A percentile compares a stretch with the other conserved stretches of the same genome.
Conservation (phyloP, 2,113 vertebrate species). For the Stegostoma tigrinum region DNA sequence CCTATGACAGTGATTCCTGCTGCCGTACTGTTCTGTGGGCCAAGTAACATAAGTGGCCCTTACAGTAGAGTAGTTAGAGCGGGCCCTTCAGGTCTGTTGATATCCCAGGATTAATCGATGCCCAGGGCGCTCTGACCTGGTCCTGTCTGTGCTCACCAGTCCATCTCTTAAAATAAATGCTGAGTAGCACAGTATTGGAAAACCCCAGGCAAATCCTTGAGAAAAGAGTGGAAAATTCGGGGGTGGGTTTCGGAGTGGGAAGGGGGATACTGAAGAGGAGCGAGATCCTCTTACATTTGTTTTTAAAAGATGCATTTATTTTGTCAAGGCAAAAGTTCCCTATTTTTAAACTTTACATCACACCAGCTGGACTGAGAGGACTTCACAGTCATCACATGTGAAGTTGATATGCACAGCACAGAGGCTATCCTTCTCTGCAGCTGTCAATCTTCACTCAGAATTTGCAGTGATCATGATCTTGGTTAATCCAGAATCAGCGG, state of each 20-base stretch:
- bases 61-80: no score
- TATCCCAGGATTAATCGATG: neutral
- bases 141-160: neutral
- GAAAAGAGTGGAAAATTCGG: neutral
- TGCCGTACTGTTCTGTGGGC: neutral
- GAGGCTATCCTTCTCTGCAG: neutral
- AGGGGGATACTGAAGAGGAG: no score
- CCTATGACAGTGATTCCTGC: neutral
- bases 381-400: neutral
- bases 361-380: neutral
- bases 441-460: neutral
- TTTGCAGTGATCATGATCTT: neutral
- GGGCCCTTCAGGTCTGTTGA: no score
- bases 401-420: neutral
- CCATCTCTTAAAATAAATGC: neutral
- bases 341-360: conserved; percentile 9
- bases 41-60: neutral
- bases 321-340: neutral
- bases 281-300: neutral
- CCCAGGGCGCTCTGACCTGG: neutral
- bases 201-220: neutral
- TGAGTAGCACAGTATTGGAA: neutral
- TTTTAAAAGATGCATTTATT: neutral
- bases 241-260: neutral
- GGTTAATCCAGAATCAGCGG: neutral